Evolutionary conservation across 1,140 invertebrate genomes (phyloP).

Genomic region (Drosophila mauritiana): DNA sequence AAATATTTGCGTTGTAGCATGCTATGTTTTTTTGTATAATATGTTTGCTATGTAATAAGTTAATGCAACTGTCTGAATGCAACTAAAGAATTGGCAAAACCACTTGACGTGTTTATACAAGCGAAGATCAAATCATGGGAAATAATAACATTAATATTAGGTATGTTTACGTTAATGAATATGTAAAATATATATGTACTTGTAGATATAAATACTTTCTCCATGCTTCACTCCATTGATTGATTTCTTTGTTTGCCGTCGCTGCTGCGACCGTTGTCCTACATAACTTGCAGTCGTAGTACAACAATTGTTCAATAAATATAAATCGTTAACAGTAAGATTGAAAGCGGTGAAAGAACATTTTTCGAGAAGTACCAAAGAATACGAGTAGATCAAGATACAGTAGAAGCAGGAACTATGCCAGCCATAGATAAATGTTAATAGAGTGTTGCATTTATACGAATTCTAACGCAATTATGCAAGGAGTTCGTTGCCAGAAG

Average conservation of each 20-base stretch:
- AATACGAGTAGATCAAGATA: constrained; percentile 55
- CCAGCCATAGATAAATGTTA: constrained; percentile 59
- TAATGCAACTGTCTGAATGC: constrained; percentile 75
- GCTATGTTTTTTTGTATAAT: constrained; percentile 44
- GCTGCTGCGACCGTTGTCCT: constrained; percentile 17
- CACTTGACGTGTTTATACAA: constrained; percentile 27
- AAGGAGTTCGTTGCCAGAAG: constrained; percentile 71
- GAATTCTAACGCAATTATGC: constrained; percentile 55
- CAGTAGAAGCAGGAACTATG: constrained; percentile 59
- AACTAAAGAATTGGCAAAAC: constrained; percentile 66
- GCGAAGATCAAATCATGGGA: constrained; percentile 27
- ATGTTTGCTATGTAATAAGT: constrained; percentile 66
- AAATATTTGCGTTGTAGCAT: constrained; percentile 64
- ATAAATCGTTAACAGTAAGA: constrained; percentile 64
- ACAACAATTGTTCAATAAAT: constrained; percentile 66
- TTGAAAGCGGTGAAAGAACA: constrained; percentile 71
- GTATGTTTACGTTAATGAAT: constrained; percentile 48
- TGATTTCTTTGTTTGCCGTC: constrained; percentile 28
- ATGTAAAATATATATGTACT: constrained; percentile 50
- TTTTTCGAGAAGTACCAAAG: constrained; percentile 60
- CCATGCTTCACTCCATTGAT: constrained; percentile 23
- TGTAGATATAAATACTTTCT: constrained; percentile 66
- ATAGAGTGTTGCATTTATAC: constrained; percentile 42
- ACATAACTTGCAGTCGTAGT: constrained; percentile 11
- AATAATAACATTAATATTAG: constrained; percentile 45